Conservation (phyloP, 2,113 vertebrate species). For the Pomatorhinus ruficollis region DNA sequence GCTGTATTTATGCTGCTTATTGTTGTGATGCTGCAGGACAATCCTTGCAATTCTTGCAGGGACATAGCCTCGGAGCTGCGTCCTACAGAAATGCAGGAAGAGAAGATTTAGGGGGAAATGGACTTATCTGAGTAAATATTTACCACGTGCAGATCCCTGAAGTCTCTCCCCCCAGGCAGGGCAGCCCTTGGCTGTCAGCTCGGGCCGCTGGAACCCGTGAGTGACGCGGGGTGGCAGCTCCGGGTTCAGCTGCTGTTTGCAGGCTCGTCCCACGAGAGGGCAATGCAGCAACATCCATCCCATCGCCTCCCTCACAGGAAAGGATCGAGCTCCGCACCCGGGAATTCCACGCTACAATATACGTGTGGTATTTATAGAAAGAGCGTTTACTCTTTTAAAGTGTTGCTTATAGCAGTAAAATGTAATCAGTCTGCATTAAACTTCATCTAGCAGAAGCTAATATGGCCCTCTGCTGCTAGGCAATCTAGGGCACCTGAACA, state of each 20-base stretch:
- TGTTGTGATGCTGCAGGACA: rapidly evolving
- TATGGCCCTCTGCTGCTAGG: background rate
- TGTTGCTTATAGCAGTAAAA: background rate
- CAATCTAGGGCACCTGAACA: background rate
- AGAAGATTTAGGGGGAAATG: background rate
- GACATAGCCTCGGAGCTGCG: background rate
- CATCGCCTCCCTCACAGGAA: rapidly evolving
- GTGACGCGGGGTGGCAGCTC: background rate
- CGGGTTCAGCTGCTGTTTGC: background rate
- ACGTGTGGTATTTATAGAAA: background rate
- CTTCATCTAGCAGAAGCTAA: background rate
- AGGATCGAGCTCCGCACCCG: too few species aligned
- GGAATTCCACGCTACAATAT: background rate
- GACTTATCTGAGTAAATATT: background rate
- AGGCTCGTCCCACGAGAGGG: conserved; percentile 28
- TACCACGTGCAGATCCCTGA: rapidly evolving
- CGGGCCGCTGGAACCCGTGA: rapidly evolving
- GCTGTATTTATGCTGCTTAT: rapidly evolving
- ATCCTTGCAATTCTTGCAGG: background rate
- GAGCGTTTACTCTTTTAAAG: background rate
- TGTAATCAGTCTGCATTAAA: background rate
- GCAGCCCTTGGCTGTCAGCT: background rate
- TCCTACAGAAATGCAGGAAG: background rate
- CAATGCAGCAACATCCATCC: background rate
- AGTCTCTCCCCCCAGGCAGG: background rate